A percentile compares a stretch with the other conserved stretches of the same genome.
phyloP scores from a whole-genome alignment of 2,113 vertebrate genomes.

The Cyanistes caeruleus region DNA sequence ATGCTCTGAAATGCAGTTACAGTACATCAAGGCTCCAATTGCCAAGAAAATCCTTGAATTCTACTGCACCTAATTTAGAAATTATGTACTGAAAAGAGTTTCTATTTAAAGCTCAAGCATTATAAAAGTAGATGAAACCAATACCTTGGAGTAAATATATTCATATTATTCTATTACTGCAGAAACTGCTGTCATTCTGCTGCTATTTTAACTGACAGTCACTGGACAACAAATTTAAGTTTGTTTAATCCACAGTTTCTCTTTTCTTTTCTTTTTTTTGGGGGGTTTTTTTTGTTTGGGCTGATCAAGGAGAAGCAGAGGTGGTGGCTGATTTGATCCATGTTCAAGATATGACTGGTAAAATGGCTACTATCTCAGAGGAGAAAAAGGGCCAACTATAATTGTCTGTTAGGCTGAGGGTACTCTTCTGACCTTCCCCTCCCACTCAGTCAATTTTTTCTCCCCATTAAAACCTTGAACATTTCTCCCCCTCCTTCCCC shows the following conservation, averaged over 20 bases:
- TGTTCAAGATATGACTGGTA: neutral
- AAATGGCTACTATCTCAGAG: neutral
- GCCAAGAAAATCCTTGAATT: slow-evolving; percentile 53
- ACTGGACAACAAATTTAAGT: neutral
- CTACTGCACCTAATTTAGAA: slow-evolving; percentile 39
- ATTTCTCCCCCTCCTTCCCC: neutral
- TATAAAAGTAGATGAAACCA: slow-evolving; percentile 2
- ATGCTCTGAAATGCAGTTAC: slow-evolving; percentile 23
- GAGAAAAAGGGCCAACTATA: neutral
- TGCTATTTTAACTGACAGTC: neutral
- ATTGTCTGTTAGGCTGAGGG: neutral
- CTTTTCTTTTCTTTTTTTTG: neutral
- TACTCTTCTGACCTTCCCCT: neutral
- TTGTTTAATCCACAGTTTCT: neutral
- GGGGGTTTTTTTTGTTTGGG: neutral
- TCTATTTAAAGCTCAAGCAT: slow-evolving; percentile 13
- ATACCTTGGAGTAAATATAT: slow-evolving; percentile 8
- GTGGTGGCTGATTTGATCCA: neutral
- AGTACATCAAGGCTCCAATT: slow-evolving; percentile 7
- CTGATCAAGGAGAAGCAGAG: neutral
- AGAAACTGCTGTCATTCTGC: neutral
- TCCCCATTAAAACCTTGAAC: neutral
- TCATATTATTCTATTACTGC: neutral
- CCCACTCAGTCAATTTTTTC: neutral
- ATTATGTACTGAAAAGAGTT: slow-evolving; percentile 1